phyloP scores from a whole-genome alignment of 2,888 invertebrate genomes.

The Torymus aiolomorphi region DNA sequence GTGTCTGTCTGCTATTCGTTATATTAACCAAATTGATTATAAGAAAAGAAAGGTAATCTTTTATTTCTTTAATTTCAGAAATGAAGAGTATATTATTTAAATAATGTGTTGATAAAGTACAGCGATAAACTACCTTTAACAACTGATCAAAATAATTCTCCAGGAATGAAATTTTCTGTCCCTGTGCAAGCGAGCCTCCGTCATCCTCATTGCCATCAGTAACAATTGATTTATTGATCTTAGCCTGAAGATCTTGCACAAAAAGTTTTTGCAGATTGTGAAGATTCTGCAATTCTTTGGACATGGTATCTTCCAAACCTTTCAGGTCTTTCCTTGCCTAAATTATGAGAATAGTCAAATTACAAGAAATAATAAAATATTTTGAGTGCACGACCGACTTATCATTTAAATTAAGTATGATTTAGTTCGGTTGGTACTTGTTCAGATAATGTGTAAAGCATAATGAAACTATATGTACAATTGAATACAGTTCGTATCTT shows the following conservation, averaged over 20 bases:
- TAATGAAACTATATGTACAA: too few relatives aligned
- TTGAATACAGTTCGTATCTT: too few relatives aligned
- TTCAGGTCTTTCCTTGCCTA: constrained; percentile 98
- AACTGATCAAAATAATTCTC: constrained; percentile 99
- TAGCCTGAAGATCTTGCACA: constrained; percentile 96
- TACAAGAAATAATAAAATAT: not conserved
- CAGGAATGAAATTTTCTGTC: constrained; percentile 99
- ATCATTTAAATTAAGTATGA: too few relatives aligned
- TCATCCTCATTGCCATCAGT: constrained; percentile 93
- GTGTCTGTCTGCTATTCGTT: not conserved
- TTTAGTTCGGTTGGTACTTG: too few relatives aligned
- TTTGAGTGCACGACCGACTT: too few relatives aligned
- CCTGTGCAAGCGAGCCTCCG: constrained; percentile 97
- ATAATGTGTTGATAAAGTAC: not conserved
- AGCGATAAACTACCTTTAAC: constrained; percentile 82
- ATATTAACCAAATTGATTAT: too few relatives aligned
- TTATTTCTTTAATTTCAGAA: too few relatives aligned
- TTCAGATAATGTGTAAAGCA: too few relatives aligned
- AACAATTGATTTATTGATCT: constrained; percentile 88
- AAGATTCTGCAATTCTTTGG: constrained; percentile 98
- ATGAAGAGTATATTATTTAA: constrained; percentile 12
- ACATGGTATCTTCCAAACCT: constrained; percentile 95
- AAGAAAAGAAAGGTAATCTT: too few relatives aligned
- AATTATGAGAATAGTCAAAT: not conserved
- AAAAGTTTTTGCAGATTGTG: constrained; percentile 98